Percentiles rank a stretch among this genome's conserved stretches.
phyloP scores from a whole-genome alignment of 2,113 vertebrate species.

The Chrysemys picta region DNA sequence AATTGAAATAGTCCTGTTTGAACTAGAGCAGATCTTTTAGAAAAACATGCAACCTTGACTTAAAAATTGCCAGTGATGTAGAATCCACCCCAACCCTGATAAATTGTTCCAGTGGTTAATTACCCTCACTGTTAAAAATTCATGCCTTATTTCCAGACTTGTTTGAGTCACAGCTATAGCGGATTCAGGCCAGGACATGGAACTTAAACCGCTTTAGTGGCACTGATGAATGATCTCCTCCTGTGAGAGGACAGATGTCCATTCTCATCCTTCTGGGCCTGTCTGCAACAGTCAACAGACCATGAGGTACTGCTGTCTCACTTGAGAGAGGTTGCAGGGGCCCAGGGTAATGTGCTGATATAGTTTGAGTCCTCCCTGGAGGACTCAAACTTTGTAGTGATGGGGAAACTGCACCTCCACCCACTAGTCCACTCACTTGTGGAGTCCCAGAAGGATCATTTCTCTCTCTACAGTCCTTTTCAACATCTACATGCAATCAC shows the following conservation, averaged over 20 bases:
- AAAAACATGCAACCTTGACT: no score
- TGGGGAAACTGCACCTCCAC: background rate
- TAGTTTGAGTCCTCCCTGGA: background rate
- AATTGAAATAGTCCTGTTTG: no score
- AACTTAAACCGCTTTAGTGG: no score
- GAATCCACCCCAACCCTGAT: no score
- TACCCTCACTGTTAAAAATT: no score
- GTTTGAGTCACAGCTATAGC: no score
- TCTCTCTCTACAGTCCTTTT: background rate
- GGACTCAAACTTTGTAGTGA: background rate
- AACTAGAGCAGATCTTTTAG: no score
- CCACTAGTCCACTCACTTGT: background rate
- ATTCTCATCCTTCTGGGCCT: background rate
- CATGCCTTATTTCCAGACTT: no score
- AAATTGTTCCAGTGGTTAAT: no score
- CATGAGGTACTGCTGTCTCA: background rate
- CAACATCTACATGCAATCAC: background rate
- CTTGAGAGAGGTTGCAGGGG: background rate
- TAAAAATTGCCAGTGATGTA: no score
- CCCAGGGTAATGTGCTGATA: background rate
- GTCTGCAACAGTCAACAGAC: background rate
- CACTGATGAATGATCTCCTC: no score
- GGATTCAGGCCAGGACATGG: no score
- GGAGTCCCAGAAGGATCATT: background rate
- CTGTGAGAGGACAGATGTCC: background rate